Conservation (phyloP, 2,113 vertebrate genomes). For the Heterocephalus glaber region DNA sequence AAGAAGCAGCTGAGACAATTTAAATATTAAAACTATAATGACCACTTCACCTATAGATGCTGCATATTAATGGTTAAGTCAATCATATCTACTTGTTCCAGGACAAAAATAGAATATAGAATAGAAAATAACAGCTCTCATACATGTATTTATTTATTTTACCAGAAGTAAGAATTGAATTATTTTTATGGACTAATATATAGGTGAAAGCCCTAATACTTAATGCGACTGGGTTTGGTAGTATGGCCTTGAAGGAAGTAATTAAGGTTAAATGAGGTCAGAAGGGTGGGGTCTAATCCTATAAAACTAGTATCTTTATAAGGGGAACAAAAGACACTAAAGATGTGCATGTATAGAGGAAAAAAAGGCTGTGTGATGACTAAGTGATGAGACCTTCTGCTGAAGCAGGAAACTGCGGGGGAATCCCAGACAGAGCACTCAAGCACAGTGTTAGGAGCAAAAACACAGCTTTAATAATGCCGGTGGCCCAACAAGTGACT, state of each 20-base stretch:
- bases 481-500: too few species aligned
- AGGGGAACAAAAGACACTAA: not conserved
- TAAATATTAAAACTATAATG: conserved; percentile 48
- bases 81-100: conserved; percentile 48
- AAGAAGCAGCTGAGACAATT: conserved; percentile 53
- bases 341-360: not conserved
- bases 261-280: not conserved
- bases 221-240: too few species aligned
- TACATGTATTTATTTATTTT: not conserved
- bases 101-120: not conserved
- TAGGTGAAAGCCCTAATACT: not conserved
- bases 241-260: not conserved
- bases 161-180: not conserved
- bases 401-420: too few species aligned
- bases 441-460: too few species aligned
- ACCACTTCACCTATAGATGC: conserved; percentile 54
- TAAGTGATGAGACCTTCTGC: not conserved
- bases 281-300: not conserved
- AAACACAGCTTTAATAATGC: too few species aligned
- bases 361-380: too few species aligned
- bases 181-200: not conserved
- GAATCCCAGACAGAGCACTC: too few species aligned
- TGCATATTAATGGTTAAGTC: conserved; percentile 54
- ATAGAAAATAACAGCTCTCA: not conserved
- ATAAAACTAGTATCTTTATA: not conserved